Evolutionary conservation across 2,797 vertebrate genomes (phyloP).

Genomic region (Gymnothorax reevesii): DNA sequence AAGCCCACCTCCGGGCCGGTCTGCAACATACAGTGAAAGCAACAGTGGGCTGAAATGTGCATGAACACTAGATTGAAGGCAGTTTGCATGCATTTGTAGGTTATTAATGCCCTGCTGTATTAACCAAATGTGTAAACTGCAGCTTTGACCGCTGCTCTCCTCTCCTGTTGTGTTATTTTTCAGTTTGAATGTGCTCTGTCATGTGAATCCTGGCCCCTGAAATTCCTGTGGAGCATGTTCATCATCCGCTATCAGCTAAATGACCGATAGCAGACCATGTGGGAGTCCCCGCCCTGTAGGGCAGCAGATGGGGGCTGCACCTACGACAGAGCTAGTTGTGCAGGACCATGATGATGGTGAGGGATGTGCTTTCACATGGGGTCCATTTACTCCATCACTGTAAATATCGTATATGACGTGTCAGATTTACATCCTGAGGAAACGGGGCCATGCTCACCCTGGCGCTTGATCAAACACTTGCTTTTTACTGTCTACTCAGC

Average conservation of each 20-base stretch:
- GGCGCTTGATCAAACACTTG: slow-evolving; percentile 22
- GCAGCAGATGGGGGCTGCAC: not conserved
- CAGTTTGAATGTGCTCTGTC: not conserved
- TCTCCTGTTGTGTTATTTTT: not conserved
- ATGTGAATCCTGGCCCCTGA: not conserved
- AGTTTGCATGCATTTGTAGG: not conserved
- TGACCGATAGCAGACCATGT: not conserved
- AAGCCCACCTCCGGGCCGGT: too few relatives aligned
- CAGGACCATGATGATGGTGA: slow-evolving; percentile 15
- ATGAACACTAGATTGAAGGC: not conserved
- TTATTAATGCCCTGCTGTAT: not conserved
- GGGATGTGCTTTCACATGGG: slow-evolving; percentile 13
- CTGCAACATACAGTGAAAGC: not conserved
- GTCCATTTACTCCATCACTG: slow-evolving; percentile 23
- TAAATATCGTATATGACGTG: slow-evolving; percentile 16
- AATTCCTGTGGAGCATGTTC: slow-evolving; percentile 1
- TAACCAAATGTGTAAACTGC: not conserved
- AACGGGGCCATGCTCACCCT: slow-evolving; percentile 5
- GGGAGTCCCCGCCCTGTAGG: not conserved
- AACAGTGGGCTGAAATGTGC: not conserved
- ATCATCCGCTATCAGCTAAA: not conserved
- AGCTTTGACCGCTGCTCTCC: not conserved
- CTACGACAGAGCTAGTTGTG: not conserved
- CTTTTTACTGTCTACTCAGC: slow-evolving; percentile 27
- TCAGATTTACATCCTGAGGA: slow-evolving; percentile 25